Conservation (phyloP, 2,113 vertebrate species). For the Coracopsis vasa region DNA sequence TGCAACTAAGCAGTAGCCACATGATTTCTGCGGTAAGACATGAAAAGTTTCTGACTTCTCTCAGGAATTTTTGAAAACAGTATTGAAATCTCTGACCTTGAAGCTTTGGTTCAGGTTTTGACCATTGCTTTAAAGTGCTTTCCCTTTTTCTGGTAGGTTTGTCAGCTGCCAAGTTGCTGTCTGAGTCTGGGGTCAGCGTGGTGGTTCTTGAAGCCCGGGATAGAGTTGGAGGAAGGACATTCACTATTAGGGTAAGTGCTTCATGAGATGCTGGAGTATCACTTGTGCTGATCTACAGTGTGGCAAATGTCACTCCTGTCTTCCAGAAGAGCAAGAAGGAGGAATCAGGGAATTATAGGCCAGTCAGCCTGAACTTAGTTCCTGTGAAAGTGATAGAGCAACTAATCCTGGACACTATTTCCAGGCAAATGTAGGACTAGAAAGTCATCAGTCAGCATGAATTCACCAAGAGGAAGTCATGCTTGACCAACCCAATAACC, state of each 20-base stretch:
- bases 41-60: background rate
- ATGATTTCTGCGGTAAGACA: background rate
- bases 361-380: background rate
- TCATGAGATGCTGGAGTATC: background rate
- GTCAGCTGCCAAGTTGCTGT: constrained; percentile 80
- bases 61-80: background rate
- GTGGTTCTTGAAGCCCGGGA: constrained; percentile 81
- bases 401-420: background rate
- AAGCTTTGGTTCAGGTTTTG: background rate
- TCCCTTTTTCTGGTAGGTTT: constrained; percentile 68
- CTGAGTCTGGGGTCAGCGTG: constrained; percentile 72
- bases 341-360: background rate
- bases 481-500: background rate
- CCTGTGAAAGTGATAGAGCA: background rate
- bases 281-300: fast-evolving
- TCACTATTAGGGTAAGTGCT: constrained; percentile 76
- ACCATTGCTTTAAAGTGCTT: background rate
- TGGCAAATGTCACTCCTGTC: background rate
- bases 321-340: background rate
- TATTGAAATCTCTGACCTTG: background rate
- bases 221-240: constrained; percentile 84
- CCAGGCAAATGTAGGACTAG: background rate
- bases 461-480: background rate
- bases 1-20: background rate
- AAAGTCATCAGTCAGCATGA: background rate